Percentiles rank a stretch among this genome's conserved stretches.
phyloP scores from a whole-genome alignment of 2,888 invertebrate species.

The Epinotia ramella region DNA sequence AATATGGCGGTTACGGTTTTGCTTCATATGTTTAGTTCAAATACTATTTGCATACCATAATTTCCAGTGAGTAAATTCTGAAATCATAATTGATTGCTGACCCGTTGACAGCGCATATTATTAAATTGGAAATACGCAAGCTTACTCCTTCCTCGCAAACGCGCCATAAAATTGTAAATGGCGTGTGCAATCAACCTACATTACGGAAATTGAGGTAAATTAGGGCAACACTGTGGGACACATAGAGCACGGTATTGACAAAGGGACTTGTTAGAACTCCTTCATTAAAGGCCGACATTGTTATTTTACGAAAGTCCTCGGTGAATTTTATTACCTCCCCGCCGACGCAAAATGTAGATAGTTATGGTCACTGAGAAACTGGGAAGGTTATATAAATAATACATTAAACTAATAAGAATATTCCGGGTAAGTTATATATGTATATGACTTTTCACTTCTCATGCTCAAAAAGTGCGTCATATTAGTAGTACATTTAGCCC shows the following conservation, averaged over 20 bases:
- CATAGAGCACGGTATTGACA: slow-evolving; percentile 53
- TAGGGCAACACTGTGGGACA: slow-evolving; percentile 52
- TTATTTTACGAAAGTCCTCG: slow-evolving; percentile 39
- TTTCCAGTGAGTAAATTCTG: slow-evolving; percentile 5
- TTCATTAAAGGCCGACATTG: slow-evolving; percentile 40
- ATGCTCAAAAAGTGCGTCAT: not conserved
- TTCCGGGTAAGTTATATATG: not conserved
- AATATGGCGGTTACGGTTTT: slow-evolving; percentile 15
- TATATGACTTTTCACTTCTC: not conserved
- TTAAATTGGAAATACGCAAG: slow-evolving; percentile 3
- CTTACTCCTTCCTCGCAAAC: slow-evolving; percentile 8
- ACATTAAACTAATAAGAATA: not conserved
- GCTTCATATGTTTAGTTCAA: slow-evolving; percentile 2
- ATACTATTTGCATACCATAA: slow-evolving; percentile 5
- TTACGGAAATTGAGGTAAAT: slow-evolving; percentile 48
- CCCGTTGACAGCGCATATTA: not conserved
- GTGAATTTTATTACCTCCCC: slow-evolving; percentile 29
- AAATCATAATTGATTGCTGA: slow-evolving; percentile 17
- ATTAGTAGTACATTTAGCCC: not conserved
- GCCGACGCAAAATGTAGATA: slow-evolving; percentile 23
- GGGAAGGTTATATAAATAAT: not conserved
- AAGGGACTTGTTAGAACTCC: slow-evolving; percentile 48
- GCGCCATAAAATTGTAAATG: slow-evolving; percentile 23
- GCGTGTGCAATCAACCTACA: slow-evolving; percentile 30
- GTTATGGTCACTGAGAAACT: slow-evolving; percentile 6